Evolutionary conservation across 1,140 invertebrate genomes (phyloP).

Genomic region (Bactericera cockerelli): DNA sequence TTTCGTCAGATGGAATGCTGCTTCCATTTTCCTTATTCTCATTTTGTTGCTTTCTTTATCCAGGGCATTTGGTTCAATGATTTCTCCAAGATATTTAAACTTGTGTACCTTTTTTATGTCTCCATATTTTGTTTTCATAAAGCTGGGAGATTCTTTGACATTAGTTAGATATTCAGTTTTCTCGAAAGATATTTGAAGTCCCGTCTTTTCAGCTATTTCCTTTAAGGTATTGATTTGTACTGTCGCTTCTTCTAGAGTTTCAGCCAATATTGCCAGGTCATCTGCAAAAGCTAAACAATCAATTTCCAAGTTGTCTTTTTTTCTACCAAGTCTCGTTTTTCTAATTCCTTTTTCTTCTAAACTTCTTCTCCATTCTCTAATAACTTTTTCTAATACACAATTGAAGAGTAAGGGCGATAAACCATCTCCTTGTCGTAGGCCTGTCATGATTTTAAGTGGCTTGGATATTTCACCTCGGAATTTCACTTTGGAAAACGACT

Average conservation of each 20-base stretch:
- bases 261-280: background rate
- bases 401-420: slow-evolving; percentile 13
- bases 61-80: no score
- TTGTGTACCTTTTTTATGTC: no score
- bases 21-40: no score
- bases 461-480: background rate
- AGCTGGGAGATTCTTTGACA: no score
- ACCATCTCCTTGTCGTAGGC: slow-evolving; percentile 12
- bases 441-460: slow-evolving; percentile 5
- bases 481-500: background rate
- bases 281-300: background rate
- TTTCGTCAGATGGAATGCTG: no score
- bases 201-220: no score
- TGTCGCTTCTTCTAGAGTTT: background rate
- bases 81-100: no score
- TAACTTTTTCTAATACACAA: slow-evolving; percentile 11
- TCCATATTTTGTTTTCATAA: no score
- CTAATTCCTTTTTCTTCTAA: background rate
- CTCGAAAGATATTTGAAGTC: no score
- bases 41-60: no score
- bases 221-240: no score
- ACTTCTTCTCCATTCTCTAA: slow-evolving; percentile 1
- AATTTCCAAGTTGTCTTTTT: background rate
- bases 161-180: no score
- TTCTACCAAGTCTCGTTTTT: background rate